Evolutionary conservation across 2,888 invertebrate species (phyloP).

Genomic region (Caenorhabditis sinica): DNA sequence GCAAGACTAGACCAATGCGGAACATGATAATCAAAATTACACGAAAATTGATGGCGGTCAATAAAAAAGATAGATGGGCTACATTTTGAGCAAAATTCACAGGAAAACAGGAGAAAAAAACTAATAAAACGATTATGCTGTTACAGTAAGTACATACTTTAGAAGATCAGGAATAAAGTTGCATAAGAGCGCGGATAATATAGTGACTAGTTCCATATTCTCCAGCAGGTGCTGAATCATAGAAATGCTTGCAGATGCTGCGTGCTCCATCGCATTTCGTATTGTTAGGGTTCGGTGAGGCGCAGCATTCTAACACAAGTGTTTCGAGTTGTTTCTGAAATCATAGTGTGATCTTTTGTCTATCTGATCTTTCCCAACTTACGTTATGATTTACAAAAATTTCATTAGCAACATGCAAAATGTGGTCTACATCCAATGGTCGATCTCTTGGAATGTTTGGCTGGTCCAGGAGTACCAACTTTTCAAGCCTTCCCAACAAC

Average conservation of each 20-base stretch:
- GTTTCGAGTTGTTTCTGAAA: conserved; percentile 91
- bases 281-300: conserved; percentile 83
- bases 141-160: conserved; percentile 10
- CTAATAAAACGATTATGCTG: conserved; percentile 20
- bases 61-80: not conserved
- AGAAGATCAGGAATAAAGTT: conserved; percentile 61
- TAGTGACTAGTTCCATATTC: conserved; percentile 98
- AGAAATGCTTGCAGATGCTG: conserved; percentile 96
- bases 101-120: not conserved
- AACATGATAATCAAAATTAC: conserved; percentile 27
- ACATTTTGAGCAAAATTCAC: conserved; percentile 18
- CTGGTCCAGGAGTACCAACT: conserved; percentile 76
- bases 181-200: conserved; percentile 86
- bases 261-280: conserved; percentile 92
- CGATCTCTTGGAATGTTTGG: conserved; percentile 75
- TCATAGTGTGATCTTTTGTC: not conserved
- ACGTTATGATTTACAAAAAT: conserved; percentile 97
- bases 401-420: conserved; percentile 95
- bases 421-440: conserved; percentile 89
- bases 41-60: conserved; percentile 7
- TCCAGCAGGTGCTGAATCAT: conserved; percentile 98
- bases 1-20: conserved; percentile 44
- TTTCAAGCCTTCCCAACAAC: conserved; percentile 92
- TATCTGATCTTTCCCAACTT: conserved; percentile 68
- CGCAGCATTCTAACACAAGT: conserved; percentile 95